Evolutionary conservation across 37 sponge, comb jelly and placozoan genomes (phyloP).

Genomic region (Geodia barretti): DNA sequence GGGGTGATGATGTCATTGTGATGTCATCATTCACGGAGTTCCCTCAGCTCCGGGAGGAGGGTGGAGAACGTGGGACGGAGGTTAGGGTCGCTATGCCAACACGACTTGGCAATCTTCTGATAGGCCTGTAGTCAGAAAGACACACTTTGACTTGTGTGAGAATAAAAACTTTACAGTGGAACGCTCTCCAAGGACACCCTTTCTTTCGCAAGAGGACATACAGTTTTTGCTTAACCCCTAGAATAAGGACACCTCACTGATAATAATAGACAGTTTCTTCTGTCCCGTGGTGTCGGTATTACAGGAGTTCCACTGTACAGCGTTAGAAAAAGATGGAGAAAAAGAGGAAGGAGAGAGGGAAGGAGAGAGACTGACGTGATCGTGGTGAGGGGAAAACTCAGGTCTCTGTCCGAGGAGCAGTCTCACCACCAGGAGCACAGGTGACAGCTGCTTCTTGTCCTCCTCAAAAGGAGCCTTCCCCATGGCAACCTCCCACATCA

Average conservation of each 20-base stretch:
- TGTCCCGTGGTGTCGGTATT: too few species aligned
- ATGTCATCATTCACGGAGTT: neutral
- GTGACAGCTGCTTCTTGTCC: neutral
- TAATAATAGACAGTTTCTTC: too few species aligned
- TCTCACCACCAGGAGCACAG: constrained; percentile 26
- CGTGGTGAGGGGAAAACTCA: neutral
- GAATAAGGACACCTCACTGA: too few species aligned
- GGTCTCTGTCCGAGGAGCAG: constrained; percentile 63
- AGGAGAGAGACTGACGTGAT: neutral
- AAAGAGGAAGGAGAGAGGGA: neutral
- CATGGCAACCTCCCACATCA: constrained; percentile 57
- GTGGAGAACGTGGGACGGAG: constrained; percentile 35
- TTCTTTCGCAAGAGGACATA: too few species aligned
- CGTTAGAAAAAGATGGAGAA: too few species aligned
- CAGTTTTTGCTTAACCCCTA: too few species aligned
- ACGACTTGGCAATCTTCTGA: constrained; percentile 9
- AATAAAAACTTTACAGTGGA: too few species aligned
- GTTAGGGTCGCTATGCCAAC: constrained; percentile 54
- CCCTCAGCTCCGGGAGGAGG: neutral
- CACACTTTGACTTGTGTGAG: too few species aligned
- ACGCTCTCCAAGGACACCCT: too few species aligned
- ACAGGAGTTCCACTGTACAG: too few species aligned
- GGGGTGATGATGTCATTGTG: neutral
- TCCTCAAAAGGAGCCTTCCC: constrained; percentile 31
- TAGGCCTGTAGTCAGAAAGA: constrained; percentile 5